Base-by-base conservation (phyloP, 2,113 vertebrate species). In the Hoplias malabaricus region DNA sequence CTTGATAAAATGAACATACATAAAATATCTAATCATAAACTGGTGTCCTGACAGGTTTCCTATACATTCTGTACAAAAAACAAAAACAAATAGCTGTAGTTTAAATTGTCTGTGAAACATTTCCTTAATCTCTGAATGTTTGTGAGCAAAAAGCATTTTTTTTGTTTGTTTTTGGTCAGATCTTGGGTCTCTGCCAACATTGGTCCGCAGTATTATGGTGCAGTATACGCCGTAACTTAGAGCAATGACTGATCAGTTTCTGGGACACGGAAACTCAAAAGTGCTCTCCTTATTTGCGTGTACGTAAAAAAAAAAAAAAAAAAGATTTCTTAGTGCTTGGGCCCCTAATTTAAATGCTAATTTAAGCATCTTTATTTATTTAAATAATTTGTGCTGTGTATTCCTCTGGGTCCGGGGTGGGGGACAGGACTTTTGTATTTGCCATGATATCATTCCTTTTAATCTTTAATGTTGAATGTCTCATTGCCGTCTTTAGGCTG, bases 1-100 rank as follows among this genome's bases (percentile, higher is more conserved):
- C 43, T 53, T 21, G 62, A 54, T 38, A 63, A 53, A 29, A 75
- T 54, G 61, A 65, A 75, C 73, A 65, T 75, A 75, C 61, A 34
- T 66, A 25, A 43, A n/a, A 48, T 48, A 65, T 75, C 43, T 13
- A 38, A 66, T 48, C 57, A 74, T 63, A 46, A 74, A 25, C 56
- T 31, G 59, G 40, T 27, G 46, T 61, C 71, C 56, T 62, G 57
- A 23, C 71, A 62, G 71, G 54, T 38, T 73, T 61, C 70, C 59
- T 62, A 62, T 53, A 25, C 42, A 23, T 75, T 48, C 34, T 36
- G 33, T 54, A 54, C 50, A 75, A 40, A 53, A 21, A 53, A 38
- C 66, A 75, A 54, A 34, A 75, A 40, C n/a, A 21, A 53, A 38
- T 75, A 75, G 33, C 31, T 66, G 73, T 48, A 40, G 59, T 63